Evolutionary conservation across 2,113 vertebrate species (phyloP).

Genomic region (Regulus satrapa): DNA sequence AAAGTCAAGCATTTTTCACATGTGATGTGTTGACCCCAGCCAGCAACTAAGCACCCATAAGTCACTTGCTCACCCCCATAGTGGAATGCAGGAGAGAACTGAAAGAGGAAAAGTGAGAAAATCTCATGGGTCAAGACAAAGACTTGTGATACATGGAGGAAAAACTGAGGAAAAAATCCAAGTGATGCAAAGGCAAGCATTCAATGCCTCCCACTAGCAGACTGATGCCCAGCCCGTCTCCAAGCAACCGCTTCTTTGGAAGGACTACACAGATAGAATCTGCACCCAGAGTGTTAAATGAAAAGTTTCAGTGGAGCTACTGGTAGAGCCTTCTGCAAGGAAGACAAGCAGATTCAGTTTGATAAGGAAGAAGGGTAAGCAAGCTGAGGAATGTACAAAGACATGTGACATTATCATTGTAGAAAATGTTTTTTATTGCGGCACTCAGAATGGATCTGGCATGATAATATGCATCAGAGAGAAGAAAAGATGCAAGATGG

Average conservation of each 20-base stretch:
- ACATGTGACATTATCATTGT: neutral
- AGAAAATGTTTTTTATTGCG: neutral
- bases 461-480: neutral
- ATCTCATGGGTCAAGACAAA: neutral
- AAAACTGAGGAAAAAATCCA: neutral
- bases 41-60: neutral
- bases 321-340: neutral
- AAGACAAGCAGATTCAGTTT: neutral
- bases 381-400: neutral
- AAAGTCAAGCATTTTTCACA: neutral
- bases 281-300: neutral
- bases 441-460: neutral
- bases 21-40: neutral
- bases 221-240: neutral
- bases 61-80: accelerated
- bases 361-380: neutral
- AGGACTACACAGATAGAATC: neutral
- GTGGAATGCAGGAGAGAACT: accelerated
- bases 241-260: neutral
- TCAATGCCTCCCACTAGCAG: neutral
- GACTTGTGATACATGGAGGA: neutral
- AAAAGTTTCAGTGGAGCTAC: neutral
- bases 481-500: neutral
- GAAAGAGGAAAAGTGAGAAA: neutral
- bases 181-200: neutral